Percentiles rank a stretch among this genome's conserved stretches.
These are phyloP conservation scores for Scytalopus superciliaris DNA, from an alignment of 2,113 vertebrate species.

Conservation along the genomic window DNA sequence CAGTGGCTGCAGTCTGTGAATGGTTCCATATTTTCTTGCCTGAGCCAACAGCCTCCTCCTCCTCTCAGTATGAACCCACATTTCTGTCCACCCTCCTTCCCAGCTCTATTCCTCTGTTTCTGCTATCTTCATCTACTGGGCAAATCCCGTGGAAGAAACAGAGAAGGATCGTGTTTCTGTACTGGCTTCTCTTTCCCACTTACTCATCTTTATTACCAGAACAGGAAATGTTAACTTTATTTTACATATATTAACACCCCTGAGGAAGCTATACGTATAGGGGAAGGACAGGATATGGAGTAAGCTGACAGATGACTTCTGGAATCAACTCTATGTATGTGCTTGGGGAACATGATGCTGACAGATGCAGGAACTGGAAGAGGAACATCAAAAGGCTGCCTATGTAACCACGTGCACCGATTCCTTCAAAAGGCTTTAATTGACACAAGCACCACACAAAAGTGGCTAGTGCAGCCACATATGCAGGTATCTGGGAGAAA, in stretches of 20 bases:
- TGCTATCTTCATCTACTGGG: not conserved
- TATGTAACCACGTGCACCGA: not conserved
- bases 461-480: not conserved
- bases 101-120: not conserved
- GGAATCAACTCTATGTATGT: not conserved
- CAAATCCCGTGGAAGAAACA: not conserved
- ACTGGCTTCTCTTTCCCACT: not conserved
- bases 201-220: slow-evolving; percentile 1
- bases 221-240: slow-evolving; percentile 45
- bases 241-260: slow-evolving; percentile 15
- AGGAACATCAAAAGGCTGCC: slow-evolving; percentile 37
- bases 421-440: slow-evolving; percentile 15
- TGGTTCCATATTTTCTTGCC: not conserved
- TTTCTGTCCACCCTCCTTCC: not conserved
- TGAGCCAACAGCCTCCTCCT: not conserved
- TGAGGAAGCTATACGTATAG: not conserved
- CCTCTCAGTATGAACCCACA: not conserved
- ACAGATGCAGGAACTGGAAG: not conserved
- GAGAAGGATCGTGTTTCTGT: not conserved
- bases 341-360: not conserved
- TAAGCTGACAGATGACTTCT: slow-evolving; percentile 3
- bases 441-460: not conserved
- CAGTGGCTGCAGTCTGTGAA: not conserved
- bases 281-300: not conserved
- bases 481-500: not conserved